Conservation (phyloP, 2,113 vertebrate genomes). For the Uria aalge region DNA sequence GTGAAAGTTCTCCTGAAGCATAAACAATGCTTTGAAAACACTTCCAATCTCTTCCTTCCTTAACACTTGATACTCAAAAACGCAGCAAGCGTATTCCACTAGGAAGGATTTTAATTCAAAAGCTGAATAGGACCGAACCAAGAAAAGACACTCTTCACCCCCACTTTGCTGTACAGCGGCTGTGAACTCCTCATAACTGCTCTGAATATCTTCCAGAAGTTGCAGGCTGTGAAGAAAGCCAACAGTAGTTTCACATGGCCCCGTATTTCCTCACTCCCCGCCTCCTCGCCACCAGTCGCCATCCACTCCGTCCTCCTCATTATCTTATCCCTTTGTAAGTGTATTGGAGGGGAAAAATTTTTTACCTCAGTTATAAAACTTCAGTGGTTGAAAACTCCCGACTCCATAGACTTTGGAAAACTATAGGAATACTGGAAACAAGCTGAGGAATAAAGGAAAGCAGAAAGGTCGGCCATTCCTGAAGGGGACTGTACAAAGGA, state of each 20-base stretch:
- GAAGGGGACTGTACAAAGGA: background rate
- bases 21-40: background rate
- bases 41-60: background rate
- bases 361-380: background rate
- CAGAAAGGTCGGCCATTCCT: background rate
- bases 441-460: background rate
- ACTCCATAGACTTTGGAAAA: background rate
- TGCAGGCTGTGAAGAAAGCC: background rate
- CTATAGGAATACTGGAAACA: background rate
- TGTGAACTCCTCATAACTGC: background rate
- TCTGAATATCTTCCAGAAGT: background rate
- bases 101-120: background rate
- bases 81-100: background rate
- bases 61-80: rapidly evolving
- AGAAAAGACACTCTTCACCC: background rate
- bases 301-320: background rate
- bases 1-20: background rate
- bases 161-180: background rate
- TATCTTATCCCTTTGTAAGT: background rate
- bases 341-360: background rate
- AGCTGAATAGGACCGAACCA: background rate
- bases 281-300: background rate
- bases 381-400: background rate
- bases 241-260: background rate
- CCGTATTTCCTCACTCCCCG: background rate